phyloP scores from a whole-genome alignment of 2,797 vertebrate species.

The Pempheris klunzingeri region DNA sequence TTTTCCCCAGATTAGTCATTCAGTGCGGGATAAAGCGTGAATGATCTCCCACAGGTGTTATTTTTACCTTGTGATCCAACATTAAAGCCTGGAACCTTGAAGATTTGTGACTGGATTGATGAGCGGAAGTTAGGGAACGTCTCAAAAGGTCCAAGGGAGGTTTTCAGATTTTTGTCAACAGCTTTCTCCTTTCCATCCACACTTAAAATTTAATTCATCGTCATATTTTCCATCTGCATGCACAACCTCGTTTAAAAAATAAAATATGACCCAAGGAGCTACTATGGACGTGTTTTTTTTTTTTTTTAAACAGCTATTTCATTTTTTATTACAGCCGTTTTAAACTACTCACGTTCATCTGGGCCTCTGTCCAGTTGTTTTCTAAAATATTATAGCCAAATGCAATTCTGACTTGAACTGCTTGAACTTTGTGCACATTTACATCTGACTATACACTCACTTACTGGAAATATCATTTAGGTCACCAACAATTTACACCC shows the following conservation, averaged over 20 bases:
- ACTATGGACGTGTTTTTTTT: too few relatives aligned
- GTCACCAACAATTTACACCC: constrained; percentile 6
- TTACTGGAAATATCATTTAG: not conserved
- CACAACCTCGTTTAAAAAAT: not conserved
- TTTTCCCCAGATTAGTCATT: not conserved
- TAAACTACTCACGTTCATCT: not conserved
- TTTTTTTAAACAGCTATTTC: not conserved
- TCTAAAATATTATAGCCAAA: too few relatives aligned
- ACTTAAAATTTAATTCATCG: not conserved
- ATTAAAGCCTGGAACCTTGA: not conserved
- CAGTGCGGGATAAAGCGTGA: not conserved
- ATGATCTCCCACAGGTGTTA: not conserved
- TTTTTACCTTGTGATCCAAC: not conserved
- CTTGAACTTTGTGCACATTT: not conserved
- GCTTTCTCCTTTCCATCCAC: not conserved
- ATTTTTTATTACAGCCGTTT: not conserved
- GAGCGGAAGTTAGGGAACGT: not conserved
- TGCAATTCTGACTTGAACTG: too few relatives aligned
- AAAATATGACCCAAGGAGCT: too few relatives aligned
- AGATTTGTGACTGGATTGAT: not conserved
- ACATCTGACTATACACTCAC: not conserved
- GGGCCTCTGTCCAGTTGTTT: too few relatives aligned
- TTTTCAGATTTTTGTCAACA: not conserved
- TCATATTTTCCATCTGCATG: not conserved
- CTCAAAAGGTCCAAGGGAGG: not conserved